Percentiles rank a stretch among this genome's conserved stretches.
phyloP scores from a whole-genome alignment of 2,888 invertebrate species.

The Troides oblongomaculatus region DNA sequence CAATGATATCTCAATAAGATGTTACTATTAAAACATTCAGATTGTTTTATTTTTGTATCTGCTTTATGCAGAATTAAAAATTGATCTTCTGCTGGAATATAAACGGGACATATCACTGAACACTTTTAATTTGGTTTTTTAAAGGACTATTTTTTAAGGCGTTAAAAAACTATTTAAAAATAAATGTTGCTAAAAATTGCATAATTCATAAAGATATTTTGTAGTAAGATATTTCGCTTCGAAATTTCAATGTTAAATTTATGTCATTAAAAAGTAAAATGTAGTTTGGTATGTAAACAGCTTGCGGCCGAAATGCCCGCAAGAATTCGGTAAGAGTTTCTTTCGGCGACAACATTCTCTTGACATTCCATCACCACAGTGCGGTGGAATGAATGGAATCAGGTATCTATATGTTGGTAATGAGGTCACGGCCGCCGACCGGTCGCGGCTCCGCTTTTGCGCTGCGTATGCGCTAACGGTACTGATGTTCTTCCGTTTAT shows the following conservation, averaged over 20 bases:
- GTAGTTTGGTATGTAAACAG: slow-evolving; percentile 31
- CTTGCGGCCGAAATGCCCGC: neutral
- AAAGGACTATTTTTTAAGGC: neutral
- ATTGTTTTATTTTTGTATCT: no score
- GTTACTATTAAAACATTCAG: no score
- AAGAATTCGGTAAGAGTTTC: slow-evolving; percentile 43
- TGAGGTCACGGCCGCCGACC: slow-evolving; percentile 67
- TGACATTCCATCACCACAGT: slow-evolving; percentile 59
- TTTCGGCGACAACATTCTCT: slow-evolving; percentile 50
- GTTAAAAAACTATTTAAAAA: neutral
- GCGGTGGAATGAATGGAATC: slow-evolving; percentile 56
- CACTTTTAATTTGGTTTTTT: no score
- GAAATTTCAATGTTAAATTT: neutral
- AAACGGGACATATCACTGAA: no score
- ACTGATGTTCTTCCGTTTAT: slow-evolving; percentile 37
- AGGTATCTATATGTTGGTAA: slow-evolving; percentile 56
- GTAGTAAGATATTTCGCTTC: neutral
- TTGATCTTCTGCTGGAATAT: no score
- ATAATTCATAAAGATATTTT: no score
- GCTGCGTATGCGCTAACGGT: slow-evolving; percentile 40
- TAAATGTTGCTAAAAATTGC: no score
- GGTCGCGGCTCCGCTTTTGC: slow-evolving; percentile 39
- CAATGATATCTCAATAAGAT: no score
- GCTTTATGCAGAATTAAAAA: no score
- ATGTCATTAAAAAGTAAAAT: neutral